phyloP scores from a whole-genome alignment of 2,888 invertebrate genomes.

The Empis livida region DNA sequence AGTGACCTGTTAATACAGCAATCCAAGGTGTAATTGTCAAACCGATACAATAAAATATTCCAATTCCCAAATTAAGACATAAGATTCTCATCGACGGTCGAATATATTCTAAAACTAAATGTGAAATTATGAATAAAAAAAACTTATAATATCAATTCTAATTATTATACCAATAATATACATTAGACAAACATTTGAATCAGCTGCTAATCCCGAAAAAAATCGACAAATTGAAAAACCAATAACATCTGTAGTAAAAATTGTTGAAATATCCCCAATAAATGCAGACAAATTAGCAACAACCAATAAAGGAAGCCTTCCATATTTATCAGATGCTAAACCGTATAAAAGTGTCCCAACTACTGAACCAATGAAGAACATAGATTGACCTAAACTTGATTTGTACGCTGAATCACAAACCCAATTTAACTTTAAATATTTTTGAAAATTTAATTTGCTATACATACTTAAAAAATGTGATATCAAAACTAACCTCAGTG shows the following conservation, averaged over 20 bases:
- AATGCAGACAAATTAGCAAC: slow-evolving; percentile 40
- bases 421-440: slow-evolving; percentile 41
- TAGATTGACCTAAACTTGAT: slow-evolving; percentile 43
- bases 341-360: slow-evolving; percentile 44
- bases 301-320: slow-evolving; percentile 41
- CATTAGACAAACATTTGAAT: slow-evolving; percentile 44
- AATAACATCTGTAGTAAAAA: slow-evolving; percentile 34
- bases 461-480: no score
- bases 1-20: slow-evolving; percentile 29
- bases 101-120: slow-evolving; percentile 40
- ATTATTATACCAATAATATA: slow-evolving; percentile 41
- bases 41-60: slow-evolving; percentile 38
- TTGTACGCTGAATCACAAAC: slow-evolving; percentile 44
- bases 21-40: slow-evolving; percentile 36
- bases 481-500: slow-evolving; percentile 43
- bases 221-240: slow-evolving; percentile 41
- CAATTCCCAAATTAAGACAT: slow-evolving; percentile 40
- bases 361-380: slow-evolving; percentile 47
- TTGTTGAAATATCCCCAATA: slow-evolving; percentile 40
- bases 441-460: neutral
- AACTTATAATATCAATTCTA: no score
- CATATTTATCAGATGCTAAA: slow-evolving; percentile 42
- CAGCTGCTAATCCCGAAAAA: slow-evolving; percentile 44
- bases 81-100: slow-evolving; percentile 38
- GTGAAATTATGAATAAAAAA: neutral